phyloP scores from a whole-genome alignment of 2,797 vertebrate species.

The Peromyscus attwateri region DNA sequence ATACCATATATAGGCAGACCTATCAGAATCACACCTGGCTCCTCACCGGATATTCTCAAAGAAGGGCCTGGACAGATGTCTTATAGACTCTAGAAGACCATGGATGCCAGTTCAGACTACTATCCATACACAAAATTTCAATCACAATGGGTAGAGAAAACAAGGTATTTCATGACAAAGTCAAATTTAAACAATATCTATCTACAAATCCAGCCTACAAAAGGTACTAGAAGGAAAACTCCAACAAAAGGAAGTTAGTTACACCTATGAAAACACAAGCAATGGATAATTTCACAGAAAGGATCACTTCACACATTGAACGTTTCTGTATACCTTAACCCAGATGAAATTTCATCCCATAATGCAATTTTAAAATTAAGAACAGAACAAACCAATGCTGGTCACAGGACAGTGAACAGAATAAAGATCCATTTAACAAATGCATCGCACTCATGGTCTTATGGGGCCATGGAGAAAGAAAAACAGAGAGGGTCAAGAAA shows the following conservation, averaged over 20 bases:
- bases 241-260: neutral
- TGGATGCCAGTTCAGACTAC: neutral
- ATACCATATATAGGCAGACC: neutral
- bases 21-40: neutral
- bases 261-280: neutral
- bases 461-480: conserved; percentile 36
- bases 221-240: neutral
- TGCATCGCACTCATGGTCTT: neutral
- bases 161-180: neutral
- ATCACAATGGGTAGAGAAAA: neutral
- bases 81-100: neutral
- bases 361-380: conserved; percentile 69
- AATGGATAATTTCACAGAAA: neutral
- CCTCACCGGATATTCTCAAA: neutral
- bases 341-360: conserved; percentile 37
- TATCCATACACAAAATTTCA: neutral
- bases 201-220: neutral
- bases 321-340: conserved; percentile 4
- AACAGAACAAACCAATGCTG: neutral
- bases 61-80: neutral
- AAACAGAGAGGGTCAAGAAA: neutral
- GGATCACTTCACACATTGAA: neutral
- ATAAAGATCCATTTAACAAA: conserved; percentile 45
- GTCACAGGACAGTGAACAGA: conserved; percentile 6
- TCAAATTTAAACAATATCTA: neutral